Conservation (phyloP, 2,888 invertebrate species). For the Fragum sueziense region DNA sequence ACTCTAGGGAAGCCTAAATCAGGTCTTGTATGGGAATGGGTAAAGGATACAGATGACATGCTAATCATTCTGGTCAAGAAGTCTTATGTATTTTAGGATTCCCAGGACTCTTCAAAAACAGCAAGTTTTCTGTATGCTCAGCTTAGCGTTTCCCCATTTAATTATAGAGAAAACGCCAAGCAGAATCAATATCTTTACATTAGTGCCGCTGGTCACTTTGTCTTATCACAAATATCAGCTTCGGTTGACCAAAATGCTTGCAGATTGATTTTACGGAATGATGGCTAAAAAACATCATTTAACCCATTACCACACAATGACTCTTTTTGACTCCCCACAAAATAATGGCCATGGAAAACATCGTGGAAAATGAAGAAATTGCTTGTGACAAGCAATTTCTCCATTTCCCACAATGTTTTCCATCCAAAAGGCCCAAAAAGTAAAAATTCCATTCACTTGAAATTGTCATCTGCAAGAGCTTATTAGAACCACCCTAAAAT, state of each 20-base stretch:
- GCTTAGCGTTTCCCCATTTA: conserved; percentile 35
- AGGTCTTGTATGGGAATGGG: too few relatives aligned
- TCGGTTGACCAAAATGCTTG: conserved; percentile 14
- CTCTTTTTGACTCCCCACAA: too few relatives aligned
- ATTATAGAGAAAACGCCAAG: conserved; percentile 29
- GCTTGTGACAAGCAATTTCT: neutral
- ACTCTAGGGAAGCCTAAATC: too few relatives aligned
- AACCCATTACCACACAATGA: too few relatives aligned
- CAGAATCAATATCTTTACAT: conserved; percentile 34
- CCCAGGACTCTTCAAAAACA: conserved; percentile 38
- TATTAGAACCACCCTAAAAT: too few relatives aligned
- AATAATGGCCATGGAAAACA: too few relatives aligned
- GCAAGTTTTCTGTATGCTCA: conserved; percentile 28
- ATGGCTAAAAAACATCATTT: neutral
- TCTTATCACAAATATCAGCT: conserved; percentile 23
- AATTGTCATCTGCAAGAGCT: too few relatives aligned
- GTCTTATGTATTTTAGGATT: conserved; percentile 28
- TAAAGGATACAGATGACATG: conserved; percentile 4
- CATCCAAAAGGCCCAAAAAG: neutral
- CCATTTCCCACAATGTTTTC: conserved; percentile 11
- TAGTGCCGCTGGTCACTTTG: conserved; percentile 28
- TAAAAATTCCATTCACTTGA: too few relatives aligned
- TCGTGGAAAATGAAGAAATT: too few relatives aligned
- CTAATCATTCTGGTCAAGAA: neutral
- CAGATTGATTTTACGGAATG: neutral